Conservation (phyloP, 2,113 vertebrate species). For the Dicentrarchus labrax region DNA sequence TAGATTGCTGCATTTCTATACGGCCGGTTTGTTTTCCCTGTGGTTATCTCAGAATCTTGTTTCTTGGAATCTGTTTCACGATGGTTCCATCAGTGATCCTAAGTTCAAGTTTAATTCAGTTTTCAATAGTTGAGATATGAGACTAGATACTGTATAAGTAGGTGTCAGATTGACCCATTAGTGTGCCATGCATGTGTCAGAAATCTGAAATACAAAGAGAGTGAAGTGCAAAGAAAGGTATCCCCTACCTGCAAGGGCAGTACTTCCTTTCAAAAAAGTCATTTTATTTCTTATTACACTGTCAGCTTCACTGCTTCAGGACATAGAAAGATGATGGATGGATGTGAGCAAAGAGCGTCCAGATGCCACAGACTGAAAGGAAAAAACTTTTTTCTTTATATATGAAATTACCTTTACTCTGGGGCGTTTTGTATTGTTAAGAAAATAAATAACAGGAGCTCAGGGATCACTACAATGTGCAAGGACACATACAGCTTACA, state of each 20-base stretch:
- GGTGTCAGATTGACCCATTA: background rate
- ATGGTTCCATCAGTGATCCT: background rate
- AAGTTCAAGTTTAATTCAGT: background rate
- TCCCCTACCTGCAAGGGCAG: background rate
- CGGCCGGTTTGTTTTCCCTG: background rate
- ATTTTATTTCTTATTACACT: background rate
- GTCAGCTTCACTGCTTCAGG: slow-evolving; percentile 1
- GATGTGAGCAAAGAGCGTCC: background rate
- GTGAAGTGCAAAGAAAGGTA: background rate
- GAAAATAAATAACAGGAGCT: background rate
- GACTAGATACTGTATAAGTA: background rate
- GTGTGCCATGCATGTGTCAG: background rate
- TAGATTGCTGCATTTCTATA: too few relatives aligned
- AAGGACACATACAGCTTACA: background rate
- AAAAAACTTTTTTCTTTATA: background rate
- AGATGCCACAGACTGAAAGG: background rate
- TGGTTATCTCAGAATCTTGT: background rate
- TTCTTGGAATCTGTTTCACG: background rate
- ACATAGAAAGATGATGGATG: background rate
- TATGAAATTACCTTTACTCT: background rate
- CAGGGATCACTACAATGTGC: background rate
- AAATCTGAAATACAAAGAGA: background rate
- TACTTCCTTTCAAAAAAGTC: background rate
- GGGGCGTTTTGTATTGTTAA: background rate
- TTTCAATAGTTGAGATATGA: background rate